phyloP scores from a whole-genome alignment of 2,113 vertebrate genomes.

The Microtus oregoni region DNA sequence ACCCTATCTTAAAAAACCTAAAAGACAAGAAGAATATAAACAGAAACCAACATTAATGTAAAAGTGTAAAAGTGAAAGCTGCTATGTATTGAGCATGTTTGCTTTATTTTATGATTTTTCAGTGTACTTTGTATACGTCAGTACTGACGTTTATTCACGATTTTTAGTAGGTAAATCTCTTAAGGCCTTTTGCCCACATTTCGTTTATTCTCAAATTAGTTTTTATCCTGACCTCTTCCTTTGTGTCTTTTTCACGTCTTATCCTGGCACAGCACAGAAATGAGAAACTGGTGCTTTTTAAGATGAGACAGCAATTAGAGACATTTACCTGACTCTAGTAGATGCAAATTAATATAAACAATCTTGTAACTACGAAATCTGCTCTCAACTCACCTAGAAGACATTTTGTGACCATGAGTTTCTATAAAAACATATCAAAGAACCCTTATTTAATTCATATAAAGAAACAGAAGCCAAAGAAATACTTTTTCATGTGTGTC shows the following conservation, averaged over 20 bases:
- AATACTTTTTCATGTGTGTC: not conserved
- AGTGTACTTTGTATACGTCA: not conserved
- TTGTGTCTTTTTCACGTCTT: not conserved
- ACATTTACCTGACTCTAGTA: not conserved
- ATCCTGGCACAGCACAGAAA: not conserved
- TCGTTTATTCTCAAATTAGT: not conserved
- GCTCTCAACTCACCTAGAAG: not conserved
- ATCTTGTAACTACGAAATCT: not conserved
- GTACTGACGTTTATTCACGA: not conserved
- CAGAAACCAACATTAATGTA: not conserved
- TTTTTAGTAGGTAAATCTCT: not conserved
- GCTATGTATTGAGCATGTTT: not conserved
- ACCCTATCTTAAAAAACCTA: not conserved
- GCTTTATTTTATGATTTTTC: not conserved
- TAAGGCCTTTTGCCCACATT: not conserved
- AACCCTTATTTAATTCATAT: not conserved
- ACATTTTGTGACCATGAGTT: not conserved
- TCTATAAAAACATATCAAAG: not conserved
- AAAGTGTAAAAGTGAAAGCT: not conserved
- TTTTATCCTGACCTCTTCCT: not conserved
- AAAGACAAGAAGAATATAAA: not conserved
- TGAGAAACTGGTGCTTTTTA: not conserved
- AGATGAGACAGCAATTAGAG: not conserved
- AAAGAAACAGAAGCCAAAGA: conserved; percentile 26
- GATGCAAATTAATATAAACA: conserved; percentile 42